phyloP scores from a whole-genome alignment of 2,888 invertebrate genomes.

The Andricus curvator region DNA sequence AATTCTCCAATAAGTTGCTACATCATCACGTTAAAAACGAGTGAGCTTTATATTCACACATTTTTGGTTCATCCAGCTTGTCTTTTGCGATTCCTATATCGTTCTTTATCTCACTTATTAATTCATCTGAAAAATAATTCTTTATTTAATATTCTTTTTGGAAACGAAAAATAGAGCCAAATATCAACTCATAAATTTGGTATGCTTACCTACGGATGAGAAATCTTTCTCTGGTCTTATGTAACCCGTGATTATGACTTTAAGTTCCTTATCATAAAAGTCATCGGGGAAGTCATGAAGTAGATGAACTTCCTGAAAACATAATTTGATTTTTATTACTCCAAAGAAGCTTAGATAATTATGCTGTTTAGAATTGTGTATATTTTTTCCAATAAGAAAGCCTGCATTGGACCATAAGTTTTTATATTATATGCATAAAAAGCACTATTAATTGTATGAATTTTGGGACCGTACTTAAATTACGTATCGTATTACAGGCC shows the following conservation, averaged over 20 bases:
- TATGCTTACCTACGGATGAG: conserved; percentile 81
- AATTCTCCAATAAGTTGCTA: background rate
- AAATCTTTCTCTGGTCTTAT: conserved; percentile 92
- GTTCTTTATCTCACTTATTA: conserved; percentile 87
- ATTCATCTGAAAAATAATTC: conserved; percentile 80
- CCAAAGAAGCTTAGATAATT: background rate
- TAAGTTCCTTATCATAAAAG: conserved; percentile 91
- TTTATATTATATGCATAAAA: background rate
- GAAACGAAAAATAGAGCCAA: background rate
- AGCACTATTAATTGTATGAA: background rate
- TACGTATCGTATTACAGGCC: too few relatives aligned
- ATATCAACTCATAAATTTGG: background rate
- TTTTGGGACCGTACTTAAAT: too few relatives aligned
- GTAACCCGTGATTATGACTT: conserved; percentile 89
- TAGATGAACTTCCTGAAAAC: conserved; percentile 93
- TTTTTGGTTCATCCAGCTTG: conserved; percentile 81
- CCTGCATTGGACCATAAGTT: too few relatives aligned
- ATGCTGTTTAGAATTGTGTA: conserved; percentile 10
- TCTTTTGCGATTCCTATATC: conserved; percentile 87
- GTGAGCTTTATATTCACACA: conserved; percentile 79
- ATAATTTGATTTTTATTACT: background rate
- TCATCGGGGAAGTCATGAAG: conserved; percentile 90
- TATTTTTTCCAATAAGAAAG: background rate
- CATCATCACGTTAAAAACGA: conserved; percentile 78
- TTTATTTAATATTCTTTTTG: background rate